Conservation (phyloP, 2,797 vertebrate species). For the Hyperoplus lanceolatus region DNA sequence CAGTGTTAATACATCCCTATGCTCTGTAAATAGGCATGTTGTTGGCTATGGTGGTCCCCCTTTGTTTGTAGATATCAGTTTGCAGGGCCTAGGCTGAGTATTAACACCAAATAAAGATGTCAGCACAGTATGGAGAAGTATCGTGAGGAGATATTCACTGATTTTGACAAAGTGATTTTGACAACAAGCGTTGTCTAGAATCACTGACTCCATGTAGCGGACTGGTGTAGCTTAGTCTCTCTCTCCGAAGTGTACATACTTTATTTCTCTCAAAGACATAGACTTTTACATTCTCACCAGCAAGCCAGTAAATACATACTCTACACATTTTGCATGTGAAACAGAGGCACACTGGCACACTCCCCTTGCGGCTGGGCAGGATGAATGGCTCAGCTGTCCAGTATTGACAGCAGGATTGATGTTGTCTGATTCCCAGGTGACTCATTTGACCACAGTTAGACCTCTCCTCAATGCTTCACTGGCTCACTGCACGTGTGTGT, state of each 20-base stretch:
- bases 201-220: no score
- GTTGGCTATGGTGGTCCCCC: no score
- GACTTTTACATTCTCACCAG: neutral
- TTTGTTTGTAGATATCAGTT: no score
- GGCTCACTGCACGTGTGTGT: constrained; percentile 25
- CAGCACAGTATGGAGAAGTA: no score
- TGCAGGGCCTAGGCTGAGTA: neutral
- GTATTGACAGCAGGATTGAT: constrained; percentile 72
- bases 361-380: constrained; percentile 29
- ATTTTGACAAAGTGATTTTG: no score
- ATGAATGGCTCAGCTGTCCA: constrained; percentile 68
- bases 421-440: constrained; percentile 70
- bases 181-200: no score
- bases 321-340: neutral
- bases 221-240: neutral
- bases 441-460: constrained; percentile 71
- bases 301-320: constrained; percentile 33
- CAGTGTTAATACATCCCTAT: no score
- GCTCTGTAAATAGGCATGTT: no score
- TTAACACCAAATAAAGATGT: no score
- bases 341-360: constrained; percentile 16
- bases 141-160: no score
- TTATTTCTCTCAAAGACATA: neutral
- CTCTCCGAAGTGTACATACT: neutral
- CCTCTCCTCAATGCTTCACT: constrained; percentile 51